A percentile compares a stretch with the other conserved stretches of the same genome.
These are phyloP conservation scores for Mongoloraphidia duomilia DNA, from an alignment of 2,888 invertebrate species.

Conservation along the genomic window DNA sequence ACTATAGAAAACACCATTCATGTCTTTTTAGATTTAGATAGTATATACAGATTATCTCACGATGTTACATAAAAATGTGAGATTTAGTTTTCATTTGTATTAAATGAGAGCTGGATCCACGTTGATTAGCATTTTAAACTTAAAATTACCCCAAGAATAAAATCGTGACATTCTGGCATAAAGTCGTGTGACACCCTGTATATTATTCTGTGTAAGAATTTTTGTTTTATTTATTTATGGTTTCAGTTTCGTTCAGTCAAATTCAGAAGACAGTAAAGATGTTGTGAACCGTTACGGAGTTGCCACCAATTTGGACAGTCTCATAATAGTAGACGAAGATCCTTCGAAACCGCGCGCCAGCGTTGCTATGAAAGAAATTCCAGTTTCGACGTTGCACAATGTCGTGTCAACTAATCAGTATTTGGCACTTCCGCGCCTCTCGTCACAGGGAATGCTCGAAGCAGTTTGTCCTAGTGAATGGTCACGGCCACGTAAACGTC, in stretches of 20 bases:
- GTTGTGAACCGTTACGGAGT: conserved; percentile 58
- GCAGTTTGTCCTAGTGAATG: conserved; percentile 81
- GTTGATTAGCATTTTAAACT: too few relatives aligned
- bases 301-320: conserved; percentile 56
- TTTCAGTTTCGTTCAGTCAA: conserved; percentile 52
- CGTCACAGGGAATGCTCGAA: conserved; percentile 68
- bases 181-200: too few relatives aligned
- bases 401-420: conserved; percentile 81
- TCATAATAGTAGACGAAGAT: conserved; percentile 84
- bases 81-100: too few relatives aligned
- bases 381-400: conserved; percentile 74
- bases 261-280: conserved; percentile 42
- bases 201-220: too few relatives aligned
- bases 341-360: conserved; percentile 66
- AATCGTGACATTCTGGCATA: too few relatives aligned
- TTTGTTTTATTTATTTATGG: background rate
- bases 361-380: conserved; percentile 80
- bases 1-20: conserved; percentile 19
- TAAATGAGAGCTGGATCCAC: too few relatives aligned
- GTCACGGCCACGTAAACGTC: conserved; percentile 55
- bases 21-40: too few relatives aligned
- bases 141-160: too few relatives aligned
- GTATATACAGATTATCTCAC: background rate
- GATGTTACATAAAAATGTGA: background rate
- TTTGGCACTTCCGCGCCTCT: conserved; percentile 73